phyloP scores from a whole-genome alignment of 2,113 vertebrate species.

The Chaetorhynchus papuensis region DNA sequence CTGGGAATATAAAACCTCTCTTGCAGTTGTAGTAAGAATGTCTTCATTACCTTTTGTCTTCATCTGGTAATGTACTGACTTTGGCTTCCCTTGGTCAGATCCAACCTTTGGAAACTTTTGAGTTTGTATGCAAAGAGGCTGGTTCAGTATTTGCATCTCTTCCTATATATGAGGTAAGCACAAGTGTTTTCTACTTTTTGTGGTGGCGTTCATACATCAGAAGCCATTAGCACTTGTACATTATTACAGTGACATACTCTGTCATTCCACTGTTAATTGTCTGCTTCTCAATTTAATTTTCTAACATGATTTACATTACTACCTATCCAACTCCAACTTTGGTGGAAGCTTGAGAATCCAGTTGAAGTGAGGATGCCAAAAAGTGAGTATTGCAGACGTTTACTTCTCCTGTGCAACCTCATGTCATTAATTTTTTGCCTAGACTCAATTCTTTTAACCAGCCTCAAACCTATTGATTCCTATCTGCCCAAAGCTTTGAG shows the following conservation, averaged over 20 bases:
- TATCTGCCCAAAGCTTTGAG: background rate
- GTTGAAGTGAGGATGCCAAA: background rate
- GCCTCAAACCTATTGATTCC: background rate
- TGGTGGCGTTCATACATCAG: background rate
- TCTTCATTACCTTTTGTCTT: background rate
- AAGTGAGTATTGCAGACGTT: background rate
- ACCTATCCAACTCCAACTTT: background rate
- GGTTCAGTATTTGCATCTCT: slow-evolving; percentile 66
- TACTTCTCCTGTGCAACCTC: background rate
- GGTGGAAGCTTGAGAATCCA: background rate
- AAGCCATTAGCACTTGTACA: background rate
- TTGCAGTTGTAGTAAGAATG: background rate
- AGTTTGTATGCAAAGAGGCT: slow-evolving; percentile 42
- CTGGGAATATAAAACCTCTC: background rate
- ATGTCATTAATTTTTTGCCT: background rate
- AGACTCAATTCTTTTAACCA: background rate
- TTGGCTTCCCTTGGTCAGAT: slow-evolving; percentile 42
- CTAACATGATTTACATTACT: background rate
- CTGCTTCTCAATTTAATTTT: slow-evolving; percentile 35
- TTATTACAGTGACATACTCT: background rate
- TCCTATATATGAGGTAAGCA: slow-evolving; percentile 68
- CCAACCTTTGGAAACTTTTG: slow-evolving; percentile 30
- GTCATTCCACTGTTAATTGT: background rate
- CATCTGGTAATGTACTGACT: background rate
- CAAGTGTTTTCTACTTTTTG: background rate